Evolutionary conservation across 2,113 vertebrate species (phyloP).

Genomic region (Prionailurus bengalensis): DNA sequence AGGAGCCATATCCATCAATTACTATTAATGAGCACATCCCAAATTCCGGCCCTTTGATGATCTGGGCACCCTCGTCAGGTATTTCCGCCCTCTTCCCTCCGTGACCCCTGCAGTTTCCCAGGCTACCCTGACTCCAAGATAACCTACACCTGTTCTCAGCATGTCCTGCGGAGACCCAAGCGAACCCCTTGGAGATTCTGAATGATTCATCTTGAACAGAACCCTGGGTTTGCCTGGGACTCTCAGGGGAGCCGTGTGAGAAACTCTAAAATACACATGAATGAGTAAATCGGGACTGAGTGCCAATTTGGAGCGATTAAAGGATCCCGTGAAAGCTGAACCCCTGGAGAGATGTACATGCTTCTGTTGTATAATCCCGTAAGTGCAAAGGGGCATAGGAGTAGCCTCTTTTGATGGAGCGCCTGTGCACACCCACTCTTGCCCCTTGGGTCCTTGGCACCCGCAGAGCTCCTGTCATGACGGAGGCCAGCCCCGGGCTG

Average conservation of each 20-base stretch:
- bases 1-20: background rate
- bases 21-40: conserved; percentile 17
- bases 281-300: conserved; percentile 76
- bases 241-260: conserved; percentile 69
- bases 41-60: conserved; percentile 16
- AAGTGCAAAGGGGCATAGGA: conserved; percentile 75
- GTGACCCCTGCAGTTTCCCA: background rate
- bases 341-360: conserved; percentile 68
- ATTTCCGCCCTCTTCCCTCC: background rate
- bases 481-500: background rate
- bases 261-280: conserved; percentile 81
- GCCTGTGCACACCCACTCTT: conserved; percentile 54
- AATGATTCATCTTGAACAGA: conserved; percentile 71
- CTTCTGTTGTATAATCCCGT: conserved; percentile 81
- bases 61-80: background rate
- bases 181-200: background rate
- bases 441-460: conserved; percentile 24
- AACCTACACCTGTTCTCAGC: background rate
- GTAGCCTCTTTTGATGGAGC: conserved; percentile 74
- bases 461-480: background rate
- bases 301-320: conserved; percentile 83
- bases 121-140: background rate
- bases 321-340: conserved; percentile 84
- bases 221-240: conserved; percentile 74
- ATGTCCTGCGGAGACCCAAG: background rate